Conservation (phyloP, 2,797 vertebrate species). For the Rallus crepitans region DNA sequence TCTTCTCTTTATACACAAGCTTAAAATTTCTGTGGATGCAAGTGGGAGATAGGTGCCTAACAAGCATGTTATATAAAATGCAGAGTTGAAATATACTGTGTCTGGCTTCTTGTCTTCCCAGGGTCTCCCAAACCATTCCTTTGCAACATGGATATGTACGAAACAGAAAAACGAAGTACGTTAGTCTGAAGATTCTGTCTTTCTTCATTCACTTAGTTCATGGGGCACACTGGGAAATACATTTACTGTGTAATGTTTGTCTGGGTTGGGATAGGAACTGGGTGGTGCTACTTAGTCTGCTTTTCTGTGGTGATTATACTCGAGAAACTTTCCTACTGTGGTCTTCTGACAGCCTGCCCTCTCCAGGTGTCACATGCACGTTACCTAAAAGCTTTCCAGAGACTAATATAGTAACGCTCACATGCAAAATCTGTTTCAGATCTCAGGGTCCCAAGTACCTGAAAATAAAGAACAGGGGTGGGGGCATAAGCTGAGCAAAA, state of each 20-base stretch:
- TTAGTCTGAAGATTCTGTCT: neutral
- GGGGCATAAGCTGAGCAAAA: neutral
- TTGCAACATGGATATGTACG: neutral
- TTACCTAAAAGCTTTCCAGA: neutral
- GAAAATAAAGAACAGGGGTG: neutral
- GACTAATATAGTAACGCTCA: neutral
- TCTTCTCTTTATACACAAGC: neutral
- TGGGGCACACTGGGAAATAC: neutral
- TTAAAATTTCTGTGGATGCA: neutral
- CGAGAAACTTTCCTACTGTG: neutral
- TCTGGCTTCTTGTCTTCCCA: neutral
- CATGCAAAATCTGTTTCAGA: neutral
- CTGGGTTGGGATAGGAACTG: neutral
- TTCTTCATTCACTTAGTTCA: neutral
- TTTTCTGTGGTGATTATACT: neutral
- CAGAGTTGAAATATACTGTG: neutral
- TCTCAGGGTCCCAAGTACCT: neutral
- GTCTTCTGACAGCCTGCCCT: neutral
- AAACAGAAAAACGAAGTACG: neutral
- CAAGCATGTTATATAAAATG: neutral
- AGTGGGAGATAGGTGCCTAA: neutral
- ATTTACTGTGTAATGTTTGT: neutral
- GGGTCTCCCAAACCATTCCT: neutral
- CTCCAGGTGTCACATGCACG: accelerated
- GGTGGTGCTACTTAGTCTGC: neutral